Conservation (phyloP, 35 echinoderm and acorn worm genomes). For the Acanthaster planci region DNA sequence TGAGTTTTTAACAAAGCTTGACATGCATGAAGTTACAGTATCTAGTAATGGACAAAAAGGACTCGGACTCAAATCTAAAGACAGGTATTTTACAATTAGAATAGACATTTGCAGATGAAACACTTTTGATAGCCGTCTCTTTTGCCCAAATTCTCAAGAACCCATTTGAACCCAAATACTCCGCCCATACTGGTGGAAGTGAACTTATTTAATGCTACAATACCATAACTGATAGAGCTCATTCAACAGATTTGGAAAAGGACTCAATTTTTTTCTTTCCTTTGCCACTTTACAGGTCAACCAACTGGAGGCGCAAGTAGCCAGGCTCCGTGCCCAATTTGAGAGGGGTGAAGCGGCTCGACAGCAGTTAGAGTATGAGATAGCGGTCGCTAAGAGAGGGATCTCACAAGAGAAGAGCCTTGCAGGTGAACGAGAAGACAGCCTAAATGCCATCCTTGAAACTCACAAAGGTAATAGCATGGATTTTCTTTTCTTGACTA, state of each 20-base stretch:
- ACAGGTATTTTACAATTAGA: too few species aligned
- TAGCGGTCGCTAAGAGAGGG: constrained; percentile 66
- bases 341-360: constrained; percentile 80
- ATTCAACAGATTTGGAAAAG: neutral
- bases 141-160: too few species aligned
- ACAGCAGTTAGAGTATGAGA: constrained; percentile 86
- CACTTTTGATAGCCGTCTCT: too few species aligned
- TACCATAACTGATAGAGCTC: neutral
- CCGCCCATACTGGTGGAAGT: too few species aligned
- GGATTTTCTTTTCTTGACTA: too few species aligned
- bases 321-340: constrained; percentile 62
- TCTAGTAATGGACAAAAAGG: too few species aligned
- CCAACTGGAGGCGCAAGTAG: constrained; percentile 69
- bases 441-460: constrained; percentile 58
- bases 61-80: too few species aligned
- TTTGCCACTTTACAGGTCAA: neutral
- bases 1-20: too few species aligned
- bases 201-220: neutral
- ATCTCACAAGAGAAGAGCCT: constrained; percentile 52
- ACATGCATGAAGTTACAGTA: too few species aligned
- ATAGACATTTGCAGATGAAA: too few species aligned
- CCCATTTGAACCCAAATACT: too few species aligned
- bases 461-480: constrained; percentile 57
- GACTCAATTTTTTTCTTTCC: neutral
- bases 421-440: constrained; percentile 42